These are phyloP conservation scores for Ptychoptera albimana DNA, from an alignment of 2,888 invertebrate genomes.

Conservation along the genomic window DNA sequence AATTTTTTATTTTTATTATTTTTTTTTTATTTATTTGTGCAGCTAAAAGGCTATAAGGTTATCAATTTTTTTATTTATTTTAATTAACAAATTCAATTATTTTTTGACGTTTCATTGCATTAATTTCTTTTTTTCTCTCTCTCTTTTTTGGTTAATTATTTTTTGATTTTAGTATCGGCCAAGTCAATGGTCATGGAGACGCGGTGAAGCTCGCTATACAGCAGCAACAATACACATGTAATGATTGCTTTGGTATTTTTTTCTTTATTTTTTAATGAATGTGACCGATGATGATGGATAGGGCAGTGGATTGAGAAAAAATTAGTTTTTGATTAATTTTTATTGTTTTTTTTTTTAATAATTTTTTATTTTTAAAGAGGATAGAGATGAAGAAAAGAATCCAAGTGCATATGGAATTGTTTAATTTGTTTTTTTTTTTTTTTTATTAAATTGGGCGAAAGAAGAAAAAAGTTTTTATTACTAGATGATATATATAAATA, in stretches of 20 bases:
- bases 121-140: not conserved
- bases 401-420: no score
- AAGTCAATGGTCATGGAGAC: constrained; percentile 81
- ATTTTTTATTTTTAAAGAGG: no score
- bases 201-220: constrained; percentile 85
- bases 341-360: no score
- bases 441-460: no score
- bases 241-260: constrained; percentile 9
- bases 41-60: constrained; percentile 2
- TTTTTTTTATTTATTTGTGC: constrained; percentile 1
- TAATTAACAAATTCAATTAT: not conserved
- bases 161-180: constrained; percentile 69
- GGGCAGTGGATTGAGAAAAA: no score
- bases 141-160: constrained; percentile 7
- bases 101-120: not conserved
- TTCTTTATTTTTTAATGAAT: not conserved
- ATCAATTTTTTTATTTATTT: not conserved
- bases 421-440: no score
- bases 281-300: no score
- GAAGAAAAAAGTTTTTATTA: no score
- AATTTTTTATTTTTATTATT: not conserved
- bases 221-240: constrained; percentile 93
- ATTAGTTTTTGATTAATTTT: no score
- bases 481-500: no score
- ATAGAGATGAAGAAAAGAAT: no score